Percentiles rank a stretch among this genome's conserved stretches.
Conservation (phyloP, 1,140 invertebrate species). For the Holotrichia oblita region DNA sequence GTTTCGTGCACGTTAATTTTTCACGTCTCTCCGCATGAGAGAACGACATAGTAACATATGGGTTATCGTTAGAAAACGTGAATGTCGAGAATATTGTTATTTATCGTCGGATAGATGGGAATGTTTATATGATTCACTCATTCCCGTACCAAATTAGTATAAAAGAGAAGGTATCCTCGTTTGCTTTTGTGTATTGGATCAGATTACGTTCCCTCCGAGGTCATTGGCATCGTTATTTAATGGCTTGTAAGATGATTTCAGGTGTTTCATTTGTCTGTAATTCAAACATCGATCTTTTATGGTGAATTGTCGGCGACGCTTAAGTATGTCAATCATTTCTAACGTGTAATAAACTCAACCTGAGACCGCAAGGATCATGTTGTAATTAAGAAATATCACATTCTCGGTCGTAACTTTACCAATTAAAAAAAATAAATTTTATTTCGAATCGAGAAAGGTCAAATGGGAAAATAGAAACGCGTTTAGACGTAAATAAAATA, state of each 20-base stretch:
- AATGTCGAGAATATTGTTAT: conserved; percentile 13
- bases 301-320: too few species aligned
- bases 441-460: too few species aligned
- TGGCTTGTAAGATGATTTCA: neutral
- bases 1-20: conserved; percentile 16
- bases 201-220: neutral
- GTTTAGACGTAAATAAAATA: too few species aligned
- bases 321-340: too few species aligned
- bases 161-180: conserved; percentile 11
- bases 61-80: conserved; percentile 13
- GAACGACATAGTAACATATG: conserved; percentile 1
- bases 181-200: neutral
- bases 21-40: conserved; percentile 3
- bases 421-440: too few species aligned
- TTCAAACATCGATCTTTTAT: neutral
- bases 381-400: too few species aligned
- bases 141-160: neutral
- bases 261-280: neutral
- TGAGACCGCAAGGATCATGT: too few species aligned
- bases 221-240: neutral
- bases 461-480: too few species aligned
- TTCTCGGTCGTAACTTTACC: too few species aligned
- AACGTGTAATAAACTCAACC: too few species aligned
- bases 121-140: conserved; percentile 2
- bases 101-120: neutral